Evolutionary conservation across 2,113 vertebrate species (phyloP), one percentile per base, ranked within the genome.

Genomic region (Pao palembangensis): DNA sequence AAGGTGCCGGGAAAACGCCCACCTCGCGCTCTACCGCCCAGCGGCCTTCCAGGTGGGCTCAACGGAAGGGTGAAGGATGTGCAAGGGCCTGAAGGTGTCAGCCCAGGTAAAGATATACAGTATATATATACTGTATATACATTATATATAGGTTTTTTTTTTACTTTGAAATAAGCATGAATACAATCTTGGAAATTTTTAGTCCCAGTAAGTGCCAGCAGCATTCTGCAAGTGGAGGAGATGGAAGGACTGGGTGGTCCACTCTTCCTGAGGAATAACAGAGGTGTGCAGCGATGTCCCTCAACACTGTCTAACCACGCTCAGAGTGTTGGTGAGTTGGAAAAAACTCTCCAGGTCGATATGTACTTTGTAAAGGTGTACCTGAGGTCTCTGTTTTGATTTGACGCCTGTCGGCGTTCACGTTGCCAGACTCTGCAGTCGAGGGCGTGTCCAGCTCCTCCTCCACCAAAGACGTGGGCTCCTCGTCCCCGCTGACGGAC

Each of bases 1-100:
- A 99, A 99, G 78, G 95, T 99, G 55, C 96, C 96, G 0, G 96
- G 96, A 16, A 98, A 98, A 79, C 89, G 95, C 0, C 94, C 95
- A 0, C 96, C 95, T 0, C 91, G 95, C 0, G 96, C 96, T 41
- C 91, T 93, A 59, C 93, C 94, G 0, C 78, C 94, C 52, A 91
- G 92, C 12, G 91, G 92, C 2, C 91, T 94, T 58, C 92, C 92
- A 0, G 87, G 88, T 20, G 95, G 94, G 53, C 91, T 95, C 83
- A 98, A 98, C 0, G 96, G 96, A 38, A 86, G 95, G 61, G 80
- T 92, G 54, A 95, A 94, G 84, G 96, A 98, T 25, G 84, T 87
- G 78, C 86, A 80, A 19, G 91, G 87, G 7, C 75, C 91, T 8
- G 87, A 93, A 0, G 93, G 93, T 64, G 75, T 76, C 65, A 69